A percentile compares a stretch with the other conserved stretches of the same genome.
Conservation (phyloP, 2,797 vertebrate genomes). For the Epinephelus malabaricus region DNA sequence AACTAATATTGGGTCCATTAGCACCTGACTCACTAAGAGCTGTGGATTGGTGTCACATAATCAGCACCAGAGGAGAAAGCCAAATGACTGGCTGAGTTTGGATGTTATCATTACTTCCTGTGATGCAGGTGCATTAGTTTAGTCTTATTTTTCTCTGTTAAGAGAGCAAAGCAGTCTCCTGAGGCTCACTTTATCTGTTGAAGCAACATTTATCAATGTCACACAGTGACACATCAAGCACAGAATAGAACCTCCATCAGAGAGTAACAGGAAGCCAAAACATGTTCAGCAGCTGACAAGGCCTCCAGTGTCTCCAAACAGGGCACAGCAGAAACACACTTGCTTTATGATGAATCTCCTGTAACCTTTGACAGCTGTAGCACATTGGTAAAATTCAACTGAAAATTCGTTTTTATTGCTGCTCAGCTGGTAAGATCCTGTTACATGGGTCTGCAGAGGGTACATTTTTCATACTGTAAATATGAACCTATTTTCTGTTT, state of each 20-base stretch:
- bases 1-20: slow-evolving; percentile 32
- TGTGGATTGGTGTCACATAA: slow-evolving; percentile 19
- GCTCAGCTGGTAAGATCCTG: not conserved
- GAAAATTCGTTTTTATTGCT: not conserved
- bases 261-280: slow-evolving; percentile 32
- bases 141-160: slow-evolving; percentile 4
- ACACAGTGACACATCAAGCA: slow-evolving; percentile 4
- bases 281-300: slow-evolving; percentile 18
- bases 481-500: too few relatives aligned
- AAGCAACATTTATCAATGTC: slow-evolving; percentile 43
- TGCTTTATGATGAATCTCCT: not conserved
- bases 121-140: slow-evolving; percentile 5
- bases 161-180: slow-evolving; percentile 16
- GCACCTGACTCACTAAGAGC: slow-evolving; percentile 32
- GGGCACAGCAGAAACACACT: not conserved
- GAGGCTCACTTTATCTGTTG: not conserved
- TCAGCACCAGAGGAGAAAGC: not conserved
- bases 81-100: slow-evolving; percentile 8
- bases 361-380: not conserved
- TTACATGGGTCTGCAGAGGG: not conserved
- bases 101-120: slow-evolving; percentile 11
- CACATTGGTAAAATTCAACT: not conserved
- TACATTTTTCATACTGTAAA: too few relatives aligned
- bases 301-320: not conserved
- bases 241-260: slow-evolving; percentile 20